Conservation (phyloP, 2,113 vertebrate genomes). For the Tonatia bakeri region DNA sequence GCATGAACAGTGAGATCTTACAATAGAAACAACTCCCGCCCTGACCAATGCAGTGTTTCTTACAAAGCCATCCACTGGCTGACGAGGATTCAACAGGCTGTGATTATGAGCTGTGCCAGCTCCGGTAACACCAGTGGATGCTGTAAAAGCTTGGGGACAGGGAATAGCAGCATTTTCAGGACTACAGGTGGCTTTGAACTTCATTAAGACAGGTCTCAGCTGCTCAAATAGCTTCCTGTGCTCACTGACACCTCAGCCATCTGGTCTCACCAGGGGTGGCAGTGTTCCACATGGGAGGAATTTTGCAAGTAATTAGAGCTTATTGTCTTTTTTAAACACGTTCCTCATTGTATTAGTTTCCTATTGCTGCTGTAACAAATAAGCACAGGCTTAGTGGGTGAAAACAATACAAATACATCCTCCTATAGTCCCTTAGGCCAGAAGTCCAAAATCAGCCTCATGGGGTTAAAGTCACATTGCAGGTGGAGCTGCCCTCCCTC, state of each 20-base stretch:
- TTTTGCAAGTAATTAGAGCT: not conserved
- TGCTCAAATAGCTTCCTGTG: not conserved
- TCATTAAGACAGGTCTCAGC: not conserved
- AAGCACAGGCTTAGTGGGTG: no score
- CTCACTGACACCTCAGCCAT: not conserved
- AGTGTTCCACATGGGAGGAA: accelerated
- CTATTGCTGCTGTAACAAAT: accelerated
- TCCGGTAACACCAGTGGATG: not conserved
- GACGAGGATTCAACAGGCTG: not conserved
- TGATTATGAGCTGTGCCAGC: not conserved
- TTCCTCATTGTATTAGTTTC: not conserved
- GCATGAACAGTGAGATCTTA: not conserved
- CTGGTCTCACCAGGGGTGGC: not conserved
- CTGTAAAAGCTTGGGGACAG: not conserved
- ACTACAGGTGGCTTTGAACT: not conserved
- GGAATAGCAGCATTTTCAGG: not conserved
- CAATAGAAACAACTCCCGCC: not conserved
- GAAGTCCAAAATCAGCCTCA: no score
- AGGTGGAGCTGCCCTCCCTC: no score
- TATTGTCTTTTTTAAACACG: not conserved
- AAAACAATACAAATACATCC: not conserved
- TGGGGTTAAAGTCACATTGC: no score
- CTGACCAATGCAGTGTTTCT: not conserved
- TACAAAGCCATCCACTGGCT: not conserved
- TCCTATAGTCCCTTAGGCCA: no score